These are phyloP conservation scores for Macroramphosus scolopax DNA, from an alignment of 2,797 vertebrate species.

Conservation along the genomic window DNA sequence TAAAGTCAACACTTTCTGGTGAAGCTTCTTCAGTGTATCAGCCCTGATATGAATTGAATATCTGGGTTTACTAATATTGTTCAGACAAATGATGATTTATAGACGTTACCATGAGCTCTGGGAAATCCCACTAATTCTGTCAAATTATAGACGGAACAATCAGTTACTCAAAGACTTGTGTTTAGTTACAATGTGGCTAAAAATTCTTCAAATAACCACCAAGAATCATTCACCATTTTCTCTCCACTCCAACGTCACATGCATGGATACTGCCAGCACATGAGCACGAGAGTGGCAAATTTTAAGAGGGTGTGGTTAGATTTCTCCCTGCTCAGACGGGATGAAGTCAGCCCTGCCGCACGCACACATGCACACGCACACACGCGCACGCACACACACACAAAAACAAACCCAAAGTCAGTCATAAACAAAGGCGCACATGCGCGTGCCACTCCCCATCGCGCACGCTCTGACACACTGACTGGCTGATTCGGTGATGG, in stretches of 20 bases:
- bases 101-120: not conserved
- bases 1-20: not conserved
- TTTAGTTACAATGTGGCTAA: not conserved
- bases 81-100: not conserved
- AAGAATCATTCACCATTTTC: slow-evolving; percentile 20
- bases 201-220: slow-evolving; percentile 6
- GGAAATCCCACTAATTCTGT: no score
- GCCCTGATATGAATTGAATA: not conserved
- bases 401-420: no score
- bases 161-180: no score
- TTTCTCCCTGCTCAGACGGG: slow-evolving; percentile 29
- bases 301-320: slow-evolving; percentile 65
- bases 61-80: not conserved
- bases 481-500: slow-evolving; percentile 68
- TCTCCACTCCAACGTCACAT: slow-evolving; percentile 15
- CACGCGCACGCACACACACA: slow-evolving; percentile 10
- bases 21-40: not conserved
- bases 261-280: slow-evolving; percentile 16
- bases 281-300: slow-evolving; percentile 31
- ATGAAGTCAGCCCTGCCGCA: slow-evolving; percentile 48
- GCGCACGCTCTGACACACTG: slow-evolving; percentile 55
- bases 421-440: slow-evolving; percentile 38
- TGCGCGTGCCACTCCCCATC: slow-evolving; percentile 34
- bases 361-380: slow-evolving; percentile 9
- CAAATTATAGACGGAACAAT: no score